A percentile compares a stretch with the other conserved stretches of the same genome.
Conservation (phyloP, 2,888 invertebrate species). For the Sceliomorpha sp. region DNA sequence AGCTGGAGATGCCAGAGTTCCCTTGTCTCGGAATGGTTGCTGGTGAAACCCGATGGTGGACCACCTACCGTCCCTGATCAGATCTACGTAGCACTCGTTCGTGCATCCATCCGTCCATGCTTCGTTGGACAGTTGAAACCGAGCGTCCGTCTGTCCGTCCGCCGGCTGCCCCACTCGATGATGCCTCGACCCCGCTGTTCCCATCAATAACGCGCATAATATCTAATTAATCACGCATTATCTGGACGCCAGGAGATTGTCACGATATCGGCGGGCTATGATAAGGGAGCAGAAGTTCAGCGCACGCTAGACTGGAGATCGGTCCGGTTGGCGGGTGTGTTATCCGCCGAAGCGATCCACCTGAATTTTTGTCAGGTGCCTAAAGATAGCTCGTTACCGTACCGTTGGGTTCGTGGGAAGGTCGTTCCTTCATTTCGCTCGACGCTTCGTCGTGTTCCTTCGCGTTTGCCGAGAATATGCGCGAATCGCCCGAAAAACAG, state of each 20-base stretch:
- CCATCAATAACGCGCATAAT: slow-evolving; percentile 79
- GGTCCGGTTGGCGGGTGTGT: slow-evolving; percentile 43
- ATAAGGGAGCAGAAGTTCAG: no score
- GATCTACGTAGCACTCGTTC: slow-evolving; percentile 75
- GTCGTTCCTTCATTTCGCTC: slow-evolving; percentile 51
- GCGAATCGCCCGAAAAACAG: no score
- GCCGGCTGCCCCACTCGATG: slow-evolving; percentile 51
- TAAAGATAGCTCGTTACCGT: slow-evolving; percentile 57
- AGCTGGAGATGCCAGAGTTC: slow-evolving; percentile 58
- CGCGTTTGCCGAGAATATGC: slow-evolving; percentile 8
- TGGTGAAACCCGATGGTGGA: slow-evolving; percentile 75
- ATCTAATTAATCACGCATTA: slow-evolving; percentile 80
- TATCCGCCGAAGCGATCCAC: slow-evolving; percentile 59
- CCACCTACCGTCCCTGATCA: slow-evolving; percentile 80
- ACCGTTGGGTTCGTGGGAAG: slow-evolving; percentile 64
- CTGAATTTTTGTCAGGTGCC: slow-evolving; percentile 63
- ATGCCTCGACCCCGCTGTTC: slow-evolving; percentile 60
- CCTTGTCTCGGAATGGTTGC: slow-evolving; percentile 65
- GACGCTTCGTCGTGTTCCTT: slow-evolving; percentile 12
- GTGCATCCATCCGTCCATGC: slow-evolving; percentile 64
- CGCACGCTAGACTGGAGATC: slow-evolving; percentile 42
- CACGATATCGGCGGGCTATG: slow-evolving; percentile 51
- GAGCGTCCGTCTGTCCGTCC: slow-evolving; percentile 57
- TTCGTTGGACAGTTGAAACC: slow-evolving; percentile 52
- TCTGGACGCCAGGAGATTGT: slow-evolving; percentile 71